Evolutionary conservation across 2,888 invertebrate genomes (phyloP), one percentile per base, ranked within the genome.

Genomic region (Ochlodes sylvanus): DNA sequence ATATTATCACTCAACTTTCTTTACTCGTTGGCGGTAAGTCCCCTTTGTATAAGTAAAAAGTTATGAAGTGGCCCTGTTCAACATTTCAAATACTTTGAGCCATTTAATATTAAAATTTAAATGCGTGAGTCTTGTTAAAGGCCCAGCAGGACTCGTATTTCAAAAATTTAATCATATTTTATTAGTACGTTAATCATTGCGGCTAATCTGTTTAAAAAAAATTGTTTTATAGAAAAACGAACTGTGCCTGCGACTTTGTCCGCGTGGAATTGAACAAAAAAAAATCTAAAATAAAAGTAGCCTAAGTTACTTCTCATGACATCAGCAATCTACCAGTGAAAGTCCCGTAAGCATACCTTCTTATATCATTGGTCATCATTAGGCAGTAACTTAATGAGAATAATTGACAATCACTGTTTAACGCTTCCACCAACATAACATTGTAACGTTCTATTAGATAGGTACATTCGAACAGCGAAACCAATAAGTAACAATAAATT

Each of bases 91-190:
- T 52, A 66, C 58, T 66, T 66, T 42, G 12, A 52, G 57, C 41
- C 54, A 60, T 66, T 66, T 60, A 50, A 52, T 66, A 66, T 66
- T 60, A 60, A 54, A 54, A 27, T 66, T 54, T 15, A 65, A 52
- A 52, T 66, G 54, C 42, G 21, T 52, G 14, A 17, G 27, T 66
- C 54, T 32, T 15, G 41, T 66, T 54, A 66, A 52, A 58, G 54
- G 52, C 15, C 66, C 66, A 21, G 52, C 5, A 10, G 54, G 58
- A 60, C 52, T 60, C 54, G 38, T 66, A 27, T 60, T 54, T 54
- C 47, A 17, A 0, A 42, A 66, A 54, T 52, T 60, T 60, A 52
- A 60, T 66, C 38, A 60, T 60, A 17, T 60, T 41, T 41, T 58
- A 65, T 57, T 50, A 38, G 7, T 12, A 38, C 12, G 12, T 38